Evolutionary conservation across 1,140 invertebrate genomes (phyloP), one percentile per base, ranked within the genome.

Genomic region (Drosophila nasuta): DNA sequence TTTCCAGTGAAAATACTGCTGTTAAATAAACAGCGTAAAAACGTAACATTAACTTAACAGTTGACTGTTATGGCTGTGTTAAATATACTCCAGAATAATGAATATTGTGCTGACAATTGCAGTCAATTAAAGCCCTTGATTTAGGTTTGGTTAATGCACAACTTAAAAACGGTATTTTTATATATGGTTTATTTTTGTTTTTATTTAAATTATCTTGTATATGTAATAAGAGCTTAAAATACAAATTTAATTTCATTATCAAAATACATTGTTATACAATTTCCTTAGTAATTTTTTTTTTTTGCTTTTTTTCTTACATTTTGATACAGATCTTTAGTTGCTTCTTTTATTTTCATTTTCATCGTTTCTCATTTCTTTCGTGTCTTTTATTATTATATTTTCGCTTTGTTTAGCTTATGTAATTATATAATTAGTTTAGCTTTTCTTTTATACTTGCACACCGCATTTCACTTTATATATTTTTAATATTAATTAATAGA

Each of bases 201-300:
- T 88, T 80, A 80, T 82, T 88, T 87, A 82, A 83, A 88, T 88
- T 87, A 88, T 77, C 56, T 72, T 87, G 83, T 88, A 87, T 87
- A 87, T 81, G 71, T 87, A 87, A 76, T 72, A 74, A 82, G 69
- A 83, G 71, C 81, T 88, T 85, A 88, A 89, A 89, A 89, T 87
- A 87, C 75, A 88, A 83, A 82, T 81, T 88, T 83, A 56, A 81
- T 89, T 88, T 85, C 78, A 73, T 88, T 88, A 88, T 89, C 85
- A 88, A 88, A 88, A 88, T 88, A 88, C 85, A 88, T 88, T 88
- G 85, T 88, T 88, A 88, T 88, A 88, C 85, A 88, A 83, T 88
- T 88, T 88, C 59, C 80, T 83, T 83, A 83, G 75, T 88, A 81
- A 46, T 77, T 81, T 48, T 65, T 85, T 81, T 57, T 70, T 74